Evolutionary conservation across 1,140 invertebrate species (phyloP).

Genomic region (Brachionus paranguensis): DNA sequence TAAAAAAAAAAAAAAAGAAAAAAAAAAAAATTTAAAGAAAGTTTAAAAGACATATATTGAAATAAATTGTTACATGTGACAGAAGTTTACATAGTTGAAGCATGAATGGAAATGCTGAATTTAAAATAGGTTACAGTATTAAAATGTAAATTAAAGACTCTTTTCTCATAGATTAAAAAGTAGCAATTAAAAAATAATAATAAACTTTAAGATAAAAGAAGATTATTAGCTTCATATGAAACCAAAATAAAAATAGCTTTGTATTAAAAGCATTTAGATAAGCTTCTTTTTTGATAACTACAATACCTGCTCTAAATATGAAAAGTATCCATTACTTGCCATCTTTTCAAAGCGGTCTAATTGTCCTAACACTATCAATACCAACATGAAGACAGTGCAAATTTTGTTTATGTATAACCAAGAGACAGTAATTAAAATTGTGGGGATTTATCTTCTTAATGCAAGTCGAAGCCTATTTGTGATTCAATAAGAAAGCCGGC

Average conservation of each 20-base stretch:
- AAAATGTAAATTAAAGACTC: background rate
- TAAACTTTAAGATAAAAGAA: background rate
- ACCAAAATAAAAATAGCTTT: background rate
- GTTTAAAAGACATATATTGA: too few species aligned
- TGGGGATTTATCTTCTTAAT: background rate
- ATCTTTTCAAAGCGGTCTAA: background rate
- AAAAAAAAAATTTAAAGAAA: too few species aligned
- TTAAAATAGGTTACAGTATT: background rate
- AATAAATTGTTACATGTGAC: too few species aligned
- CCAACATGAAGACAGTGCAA: background rate
- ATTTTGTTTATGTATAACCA: background rate
- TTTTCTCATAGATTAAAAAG: background rate
- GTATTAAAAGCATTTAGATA: background rate
- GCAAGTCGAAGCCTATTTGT: background rate
- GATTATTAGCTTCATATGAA: background rate
- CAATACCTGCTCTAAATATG: background rate
- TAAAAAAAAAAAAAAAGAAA: too few species aligned
- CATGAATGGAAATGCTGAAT: background rate
- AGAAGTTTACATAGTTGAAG: too few species aligned
- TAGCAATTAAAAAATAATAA: background rate
- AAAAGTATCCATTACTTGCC: background rate
- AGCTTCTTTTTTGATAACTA: background rate
- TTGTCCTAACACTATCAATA: background rate
- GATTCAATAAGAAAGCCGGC: background rate
- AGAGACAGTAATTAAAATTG: background rate